Evolutionary conservation across 2,113 vertebrate genomes (phyloP), one percentile per base, ranked within the genome.

Genomic region (Heterocephalus glaber): DNA sequence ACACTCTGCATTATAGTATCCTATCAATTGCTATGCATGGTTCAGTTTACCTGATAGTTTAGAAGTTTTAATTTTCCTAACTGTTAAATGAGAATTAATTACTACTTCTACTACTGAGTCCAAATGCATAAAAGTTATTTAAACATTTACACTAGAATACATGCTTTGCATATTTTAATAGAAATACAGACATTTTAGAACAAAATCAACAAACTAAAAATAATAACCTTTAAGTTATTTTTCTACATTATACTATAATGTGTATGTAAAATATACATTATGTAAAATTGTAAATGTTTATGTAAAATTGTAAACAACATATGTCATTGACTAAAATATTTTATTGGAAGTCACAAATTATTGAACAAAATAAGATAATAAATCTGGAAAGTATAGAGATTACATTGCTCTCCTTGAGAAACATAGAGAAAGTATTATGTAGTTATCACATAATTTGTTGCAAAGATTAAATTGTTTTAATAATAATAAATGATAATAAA

Each of bases 1-100:
- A 96, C 87, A 97, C 0, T 33, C 63, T 60, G 47, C 24, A 85
- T 86, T 93, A 58, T 26, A 94, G 90, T 97, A 95, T 11, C 56
- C 54, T 58, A 24, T n/a, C 80, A 81, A 22, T 86, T 94, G 90
- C 86, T 95, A 80, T n/a, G 89, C 92, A 81, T 76, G 63, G 30
- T 90, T 58, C 54, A 86, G 9, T 52, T 88, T 90, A 95, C 74
- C 82, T 89, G 89, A 65, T 2, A 93, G 60, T 52, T 49, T 56
- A 89, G 76, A 94, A 92, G 30, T 41, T 95, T 95, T 89, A 94
- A 88, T 83, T 79, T 80, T 38, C 41, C 47, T n/a, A 68, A 83
- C 85, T 95, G 95, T 83, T 79, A 90, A 87, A 89, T 86, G 74
- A 89, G 38, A 97, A 88, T 86, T 86, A 88, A 72, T 93, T 91